A percentile compares a stretch with the other conserved stretches of the same genome.
Conservation (phyloP, 2,888 invertebrate genomes). For the Orchestes rusci region DNA sequence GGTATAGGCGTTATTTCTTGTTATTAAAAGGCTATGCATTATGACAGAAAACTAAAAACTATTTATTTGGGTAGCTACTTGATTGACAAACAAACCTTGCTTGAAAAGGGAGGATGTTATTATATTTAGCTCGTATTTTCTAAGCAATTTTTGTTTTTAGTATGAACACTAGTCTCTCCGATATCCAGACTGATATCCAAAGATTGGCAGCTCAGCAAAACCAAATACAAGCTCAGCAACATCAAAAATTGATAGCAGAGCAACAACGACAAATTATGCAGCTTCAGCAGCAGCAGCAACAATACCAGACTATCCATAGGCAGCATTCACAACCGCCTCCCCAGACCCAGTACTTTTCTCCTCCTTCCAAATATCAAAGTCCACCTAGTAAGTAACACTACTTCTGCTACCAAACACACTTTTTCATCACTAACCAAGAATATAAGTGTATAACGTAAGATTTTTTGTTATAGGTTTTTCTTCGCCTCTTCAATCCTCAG, state of each 20-base stretch:
- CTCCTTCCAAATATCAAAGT: slow-evolving; percentile 50
- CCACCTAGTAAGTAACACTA: slow-evolving; percentile 36
- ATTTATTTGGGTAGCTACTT: too few species aligned
- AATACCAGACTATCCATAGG: slow-evolving; percentile 32
- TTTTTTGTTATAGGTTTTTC: slow-evolving; percentile 10
- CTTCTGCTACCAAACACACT: background rate
- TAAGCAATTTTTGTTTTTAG: too few species aligned
- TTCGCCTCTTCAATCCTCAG: slow-evolving; percentile 38
- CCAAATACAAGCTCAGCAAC: slow-evolving; percentile 59
- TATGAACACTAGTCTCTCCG: slow-evolving; percentile 89
- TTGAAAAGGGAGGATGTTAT: too few species aligned
- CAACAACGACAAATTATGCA: slow-evolving; percentile 44
- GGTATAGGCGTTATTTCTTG: too few species aligned
- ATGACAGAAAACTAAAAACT: too few species aligned
- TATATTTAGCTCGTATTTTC: too few species aligned
- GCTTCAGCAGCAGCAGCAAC: slow-evolving; percentile 36
- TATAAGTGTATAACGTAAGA: background rate
- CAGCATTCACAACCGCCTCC: slow-evolving; percentile 33
- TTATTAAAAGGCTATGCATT: too few species aligned
- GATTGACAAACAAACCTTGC: too few species aligned
- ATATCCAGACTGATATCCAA: slow-evolving; percentile 91
- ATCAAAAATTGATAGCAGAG: slow-evolving; percentile 51
- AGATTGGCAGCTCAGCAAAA: slow-evolving; percentile 76
- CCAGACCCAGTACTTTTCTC: slow-evolving; percentile 41
- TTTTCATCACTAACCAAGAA: background rate